phyloP scores from a whole-genome alignment of 2,797 vertebrate species.

The Lagocephalus sceleratus region DNA sequence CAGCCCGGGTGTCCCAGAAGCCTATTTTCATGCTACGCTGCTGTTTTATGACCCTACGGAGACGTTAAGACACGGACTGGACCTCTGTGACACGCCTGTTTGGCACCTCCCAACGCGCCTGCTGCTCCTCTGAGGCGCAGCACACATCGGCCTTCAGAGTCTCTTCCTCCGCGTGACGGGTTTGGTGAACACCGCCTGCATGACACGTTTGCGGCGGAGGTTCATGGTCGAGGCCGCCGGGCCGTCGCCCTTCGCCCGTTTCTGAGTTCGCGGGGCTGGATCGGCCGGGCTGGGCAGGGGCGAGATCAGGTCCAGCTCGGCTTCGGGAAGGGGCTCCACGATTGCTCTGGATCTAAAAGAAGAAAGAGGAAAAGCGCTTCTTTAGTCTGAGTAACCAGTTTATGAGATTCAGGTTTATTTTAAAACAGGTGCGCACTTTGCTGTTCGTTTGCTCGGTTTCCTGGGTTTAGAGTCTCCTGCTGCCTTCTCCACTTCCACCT shows the following conservation, averaged over 20 bases:
- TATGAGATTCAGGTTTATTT: too few species aligned
- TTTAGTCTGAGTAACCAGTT: too few species aligned
- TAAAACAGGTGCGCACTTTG: constrained; percentile 74
- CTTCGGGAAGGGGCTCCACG: constrained; percentile 74
- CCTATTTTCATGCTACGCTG: constrained; percentile 31
- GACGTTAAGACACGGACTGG: constrained; percentile 22
- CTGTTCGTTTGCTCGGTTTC: constrained; percentile 61
- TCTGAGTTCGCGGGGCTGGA: constrained; percentile 33
- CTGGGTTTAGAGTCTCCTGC: constrained; percentile 63
- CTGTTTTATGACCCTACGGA: constrained; percentile 17
- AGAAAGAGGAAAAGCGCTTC: too few species aligned
- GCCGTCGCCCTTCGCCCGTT: constrained; percentile 57
- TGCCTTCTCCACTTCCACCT: constrained; percentile 49
- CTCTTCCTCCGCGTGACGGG: constrained; percentile 90
- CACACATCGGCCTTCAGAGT: constrained; percentile 69
- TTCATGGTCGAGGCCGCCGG: constrained; percentile 62
- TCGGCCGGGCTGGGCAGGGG: constrained; percentile 82
- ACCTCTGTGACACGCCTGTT: constrained; percentile 30
- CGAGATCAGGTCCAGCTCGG: constrained; percentile 84
- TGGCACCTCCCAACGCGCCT: background rate
- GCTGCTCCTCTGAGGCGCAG: constrained; percentile 23
- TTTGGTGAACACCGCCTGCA: constrained; percentile 83
- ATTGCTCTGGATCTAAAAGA: constrained; percentile 71
- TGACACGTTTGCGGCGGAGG: constrained; percentile 80
- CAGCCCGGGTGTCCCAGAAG: constrained; percentile 44